Percentiles rank a stretch among this genome's conserved stretches.
Evolutionary conservation across 2,888 invertebrate genomes (phyloP).

Genomic region (Dryobotodes eremita): DNA sequence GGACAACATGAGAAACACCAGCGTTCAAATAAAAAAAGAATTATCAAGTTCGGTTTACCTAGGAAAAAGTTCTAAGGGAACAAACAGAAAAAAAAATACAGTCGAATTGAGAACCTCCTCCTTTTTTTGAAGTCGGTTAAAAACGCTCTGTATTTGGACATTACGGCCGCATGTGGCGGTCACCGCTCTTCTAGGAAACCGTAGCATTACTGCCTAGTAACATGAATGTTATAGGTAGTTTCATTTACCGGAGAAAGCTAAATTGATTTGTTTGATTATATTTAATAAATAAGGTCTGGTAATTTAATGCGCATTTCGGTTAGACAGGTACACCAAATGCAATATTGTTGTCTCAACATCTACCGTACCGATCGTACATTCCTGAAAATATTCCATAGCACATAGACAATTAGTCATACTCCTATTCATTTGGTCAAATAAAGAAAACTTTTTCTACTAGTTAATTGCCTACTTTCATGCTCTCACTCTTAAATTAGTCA

Average conservation of each 20-base stretch:
- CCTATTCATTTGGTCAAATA: neutral
- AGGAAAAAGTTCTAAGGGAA: too few species aligned
- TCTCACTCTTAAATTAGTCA: neutral
- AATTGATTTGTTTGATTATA: neutral
- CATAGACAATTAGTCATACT: neutral
- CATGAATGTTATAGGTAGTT: neutral
- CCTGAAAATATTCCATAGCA: neutral
- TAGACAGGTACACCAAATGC: slow-evolving; percentile 2
- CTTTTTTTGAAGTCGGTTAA: too few species aligned
- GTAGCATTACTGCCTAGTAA: neutral
- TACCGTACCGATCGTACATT: neutral
- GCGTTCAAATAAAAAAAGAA: too few species aligned
- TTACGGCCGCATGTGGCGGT: too few species aligned
- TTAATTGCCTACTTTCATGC: neutral
- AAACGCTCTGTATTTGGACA: too few species aligned
- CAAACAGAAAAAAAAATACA: too few species aligned
- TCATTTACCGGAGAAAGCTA: neutral
- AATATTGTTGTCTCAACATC: slow-evolving; percentile 21
- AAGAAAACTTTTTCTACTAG: neutral
- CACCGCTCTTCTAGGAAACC: too few species aligned
- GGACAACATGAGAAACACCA: too few species aligned
- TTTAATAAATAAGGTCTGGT: slow-evolving; percentile 13
- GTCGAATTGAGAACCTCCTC: too few species aligned
- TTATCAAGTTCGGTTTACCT: too few species aligned
- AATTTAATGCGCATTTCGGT: neutral